phyloP scores from a whole-genome alignment of 2,888 invertebrate genomes.

The Brenthis hecate region DNA sequence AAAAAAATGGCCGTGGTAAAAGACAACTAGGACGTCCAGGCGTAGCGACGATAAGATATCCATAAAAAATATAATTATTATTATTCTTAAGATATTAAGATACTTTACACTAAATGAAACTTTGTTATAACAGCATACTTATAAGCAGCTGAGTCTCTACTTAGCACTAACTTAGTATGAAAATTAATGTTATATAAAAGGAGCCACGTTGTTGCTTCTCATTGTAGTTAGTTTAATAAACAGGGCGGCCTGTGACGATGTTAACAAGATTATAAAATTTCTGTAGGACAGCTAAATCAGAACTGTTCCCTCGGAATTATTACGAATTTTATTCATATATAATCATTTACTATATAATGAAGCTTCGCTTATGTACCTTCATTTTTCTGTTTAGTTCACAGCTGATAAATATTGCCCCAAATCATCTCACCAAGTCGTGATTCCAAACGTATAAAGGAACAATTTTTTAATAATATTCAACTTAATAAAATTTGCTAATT shows the following conservation, averaged over 20 bases:
- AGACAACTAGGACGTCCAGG: no score
- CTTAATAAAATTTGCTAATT: no score
- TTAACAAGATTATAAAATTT: slow-evolving; percentile 66
- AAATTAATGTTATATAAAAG: slow-evolving; percentile 23
- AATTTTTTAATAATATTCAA: no score
- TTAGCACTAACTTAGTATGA: slow-evolving; percentile 8
- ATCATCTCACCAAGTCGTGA: no score
- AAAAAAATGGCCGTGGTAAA: no score
- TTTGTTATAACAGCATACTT: slow-evolving; percentile 4
- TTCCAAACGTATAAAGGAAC: no score
- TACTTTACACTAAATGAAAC: not conserved
- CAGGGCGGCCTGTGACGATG: slow-evolving; percentile 44
- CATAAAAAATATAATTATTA: not conserved
- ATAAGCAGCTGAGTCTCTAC: slow-evolving; percentile 4
- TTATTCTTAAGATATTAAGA: not conserved
- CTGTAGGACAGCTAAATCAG: slow-evolving; percentile 60
- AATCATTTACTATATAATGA: not conserved
- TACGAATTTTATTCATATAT: slow-evolving; percentile 4
- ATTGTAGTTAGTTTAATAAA: slow-evolving; percentile 53
- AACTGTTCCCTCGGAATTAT: slow-evolving; percentile 48
- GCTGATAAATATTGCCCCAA: no score
- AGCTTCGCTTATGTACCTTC: no score
- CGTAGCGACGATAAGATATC: not conserved
- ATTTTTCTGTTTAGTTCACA: no score
- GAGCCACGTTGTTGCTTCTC: slow-evolving; percentile 27